These are phyloP conservation scores for Scytalopus superciliaris DNA, from an alignment of 2,113 vertebrate genomes.

Conservation along the genomic window DNA sequence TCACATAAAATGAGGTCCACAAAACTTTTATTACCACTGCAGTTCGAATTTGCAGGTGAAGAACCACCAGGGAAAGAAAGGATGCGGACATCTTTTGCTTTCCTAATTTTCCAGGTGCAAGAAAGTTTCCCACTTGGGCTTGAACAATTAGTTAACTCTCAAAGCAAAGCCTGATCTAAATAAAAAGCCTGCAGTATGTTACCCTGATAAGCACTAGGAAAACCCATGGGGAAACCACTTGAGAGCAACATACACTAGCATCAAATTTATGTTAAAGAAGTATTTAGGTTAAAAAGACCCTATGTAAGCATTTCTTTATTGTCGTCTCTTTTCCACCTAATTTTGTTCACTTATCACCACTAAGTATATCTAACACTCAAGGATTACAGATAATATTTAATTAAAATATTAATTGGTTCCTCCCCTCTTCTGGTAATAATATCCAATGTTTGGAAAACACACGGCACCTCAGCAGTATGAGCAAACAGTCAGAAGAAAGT, in stretches of 20 bases:
- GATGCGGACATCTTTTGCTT: slow-evolving; percentile 48
- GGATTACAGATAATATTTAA: neutral
- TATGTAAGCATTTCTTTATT: neutral
- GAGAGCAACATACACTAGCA: neutral
- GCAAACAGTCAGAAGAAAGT: neutral
- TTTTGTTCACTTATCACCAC: neutral
- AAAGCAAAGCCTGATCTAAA: slow-evolving; percentile 18
- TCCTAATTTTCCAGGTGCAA: slow-evolving; percentile 62
- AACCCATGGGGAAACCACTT: neutral
- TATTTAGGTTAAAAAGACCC: neutral
- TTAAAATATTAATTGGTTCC: neutral
- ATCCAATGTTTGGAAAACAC: neutral
- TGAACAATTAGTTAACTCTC: slow-evolving; percentile 49
- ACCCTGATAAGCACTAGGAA: neutral
- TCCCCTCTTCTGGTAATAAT: neutral
- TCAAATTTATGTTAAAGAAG: neutral
- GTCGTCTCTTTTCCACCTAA: neutral
- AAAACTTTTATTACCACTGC: slow-evolving; percentile 66
- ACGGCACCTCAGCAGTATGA: neutral
- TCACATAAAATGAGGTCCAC: slow-evolving; percentile 76
- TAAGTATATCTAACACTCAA: neutral
- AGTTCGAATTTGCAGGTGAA: slow-evolving; percentile 68
- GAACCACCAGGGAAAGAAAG: slow-evolving; percentile 75
- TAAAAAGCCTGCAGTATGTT: neutral
- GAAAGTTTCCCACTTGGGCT: slow-evolving; percentile 46